Evolutionary conservation across 2,888 invertebrate species (phyloP), one percentile per base, ranked within the genome.

Genomic region (Eupithecia exiguata): DNA sequence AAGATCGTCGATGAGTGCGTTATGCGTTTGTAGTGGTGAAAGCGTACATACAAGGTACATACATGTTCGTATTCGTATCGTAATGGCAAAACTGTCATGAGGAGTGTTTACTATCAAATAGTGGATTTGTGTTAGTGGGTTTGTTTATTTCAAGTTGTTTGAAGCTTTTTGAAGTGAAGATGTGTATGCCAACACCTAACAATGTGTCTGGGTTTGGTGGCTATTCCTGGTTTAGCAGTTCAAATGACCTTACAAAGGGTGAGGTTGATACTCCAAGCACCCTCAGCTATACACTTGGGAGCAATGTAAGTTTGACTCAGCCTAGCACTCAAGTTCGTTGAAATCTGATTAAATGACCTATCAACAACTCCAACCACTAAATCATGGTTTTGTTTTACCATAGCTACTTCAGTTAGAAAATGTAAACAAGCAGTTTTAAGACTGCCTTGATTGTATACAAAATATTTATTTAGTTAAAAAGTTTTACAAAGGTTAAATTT

Each of bases 131-230:
- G 90, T 92, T 92, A 88, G 89, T 91, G 87, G 84, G 86, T 88
- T 91, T 89, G 84, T 88, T 89, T 88, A 88, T 86, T 86, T 85
- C 81, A 85, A 87, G 89, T 89, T 83, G 88, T 87, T 84, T 86
- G 77, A 73, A 80, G 78, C 82, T 58, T 81, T 78, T 83, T 61
- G 68, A 68, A 30, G 66, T 43, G 82, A 95, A 91, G 88, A 95
- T 95, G 95, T 95, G 94, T 92, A 95, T 95, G 94, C 94, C 94
- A 81, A 95, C 94, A 80, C 94, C 94, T 83, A 94, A 91, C 80
- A 95, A 94, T 91, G 94, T 94, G 76, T 90, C 94, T 85, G 94
- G 94, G 78, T 94, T 95, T 86, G 94, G 94, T 83, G 94, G 94
- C 70, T 95, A 95, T 84, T 92, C 94, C 78, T 95, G 95, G 95